Conservation (phyloP, 2,797 vertebrate species). For the Propithecus perrieri region DNA sequence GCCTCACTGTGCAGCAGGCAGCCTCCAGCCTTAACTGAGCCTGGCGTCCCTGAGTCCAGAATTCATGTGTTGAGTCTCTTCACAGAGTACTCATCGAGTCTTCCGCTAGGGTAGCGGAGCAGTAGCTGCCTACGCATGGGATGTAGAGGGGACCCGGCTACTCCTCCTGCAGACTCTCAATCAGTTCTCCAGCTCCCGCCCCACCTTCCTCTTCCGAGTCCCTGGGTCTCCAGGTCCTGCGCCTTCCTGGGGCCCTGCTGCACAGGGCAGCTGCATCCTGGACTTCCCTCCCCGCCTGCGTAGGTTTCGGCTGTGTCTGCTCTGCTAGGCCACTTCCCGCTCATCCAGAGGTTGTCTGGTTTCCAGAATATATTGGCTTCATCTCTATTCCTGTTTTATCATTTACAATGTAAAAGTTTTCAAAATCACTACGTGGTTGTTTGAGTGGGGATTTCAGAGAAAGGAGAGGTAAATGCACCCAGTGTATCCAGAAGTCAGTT, state of each 20-base stretch:
- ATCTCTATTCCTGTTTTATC: background rate
- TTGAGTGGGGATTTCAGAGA: background rate
- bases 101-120: background rate
- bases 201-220: background rate
- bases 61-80: fast-evolving
- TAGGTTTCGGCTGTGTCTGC: fast-evolving
- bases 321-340: background rate
- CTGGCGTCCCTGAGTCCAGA: background rate
- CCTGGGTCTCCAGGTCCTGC: background rate
- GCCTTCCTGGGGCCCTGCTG: too few relatives aligned
- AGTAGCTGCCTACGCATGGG: fast-evolving
- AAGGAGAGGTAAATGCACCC: background rate
- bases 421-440: background rate
- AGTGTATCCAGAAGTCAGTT: background rate
- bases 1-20: background rate
- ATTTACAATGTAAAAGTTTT: background rate
- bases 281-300: background rate
- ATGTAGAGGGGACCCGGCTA: fast-evolving
- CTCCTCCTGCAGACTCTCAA: background rate
- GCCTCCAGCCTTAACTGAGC: background rate
- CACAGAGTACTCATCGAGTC: background rate
- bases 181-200: background rate
- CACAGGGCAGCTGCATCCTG: background rate
- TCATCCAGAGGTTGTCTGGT: background rate
- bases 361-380: background rate